Evolutionary conservation across 2,888 invertebrate species (phyloP).

Genomic region (Oxyscelio sp.): DNA sequence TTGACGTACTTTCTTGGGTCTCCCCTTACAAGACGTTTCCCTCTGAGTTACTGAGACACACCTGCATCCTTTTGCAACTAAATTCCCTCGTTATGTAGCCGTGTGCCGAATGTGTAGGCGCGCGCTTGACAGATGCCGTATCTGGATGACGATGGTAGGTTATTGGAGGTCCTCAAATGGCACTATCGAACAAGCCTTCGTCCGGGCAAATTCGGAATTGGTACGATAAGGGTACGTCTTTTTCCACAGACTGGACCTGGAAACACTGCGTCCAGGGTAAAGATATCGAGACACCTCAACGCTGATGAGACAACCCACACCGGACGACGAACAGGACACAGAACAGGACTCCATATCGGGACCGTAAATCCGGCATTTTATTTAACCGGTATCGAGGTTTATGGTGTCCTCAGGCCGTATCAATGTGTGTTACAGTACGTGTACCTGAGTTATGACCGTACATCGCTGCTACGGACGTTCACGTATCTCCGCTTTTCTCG

Average conservation of each 20-base stretch:
- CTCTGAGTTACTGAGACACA: constrained; percentile 64
- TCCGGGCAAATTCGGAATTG: constrained; percentile 75
- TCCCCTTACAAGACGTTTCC: constrained; percentile 31
- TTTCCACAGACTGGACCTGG: constrained; percentile 8
- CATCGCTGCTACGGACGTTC: constrained; percentile 85
- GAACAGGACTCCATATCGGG: constrained; percentile 86
- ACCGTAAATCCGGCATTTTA: constrained; percentile 88
- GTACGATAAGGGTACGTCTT: constrained; percentile 79
- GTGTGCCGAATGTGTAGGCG: constrained; percentile 81
- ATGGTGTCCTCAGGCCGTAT: constrained; percentile 85
- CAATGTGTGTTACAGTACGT: constrained; percentile 80
- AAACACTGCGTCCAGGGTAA: constrained; percentile 59
- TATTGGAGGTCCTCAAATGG: constrained; percentile 87
- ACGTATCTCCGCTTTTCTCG: constrained; percentile 83
- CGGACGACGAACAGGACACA: constrained; percentile 85
- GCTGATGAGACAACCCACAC: constrained; percentile 88
- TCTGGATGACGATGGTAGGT: constrained; percentile 84
- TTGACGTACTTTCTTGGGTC: constrained; percentile 12
- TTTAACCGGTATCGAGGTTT: constrained; percentile 88
- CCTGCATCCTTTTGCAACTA: constrained; percentile 51
- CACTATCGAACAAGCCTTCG: constrained; percentile 82
- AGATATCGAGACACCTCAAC: constrained; percentile 83
- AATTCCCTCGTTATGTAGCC: constrained; percentile 59
- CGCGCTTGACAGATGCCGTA: constrained; percentile 84
- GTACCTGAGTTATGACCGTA: constrained; percentile 86